Percentiles rank a stretch among this genome's conserved stretches.
These are phyloP conservation scores for Epizoanthus illoricatus DNA, from an alignment of 92 coral and sea anemone genomes.

Conservation along the genomic window DNA sequence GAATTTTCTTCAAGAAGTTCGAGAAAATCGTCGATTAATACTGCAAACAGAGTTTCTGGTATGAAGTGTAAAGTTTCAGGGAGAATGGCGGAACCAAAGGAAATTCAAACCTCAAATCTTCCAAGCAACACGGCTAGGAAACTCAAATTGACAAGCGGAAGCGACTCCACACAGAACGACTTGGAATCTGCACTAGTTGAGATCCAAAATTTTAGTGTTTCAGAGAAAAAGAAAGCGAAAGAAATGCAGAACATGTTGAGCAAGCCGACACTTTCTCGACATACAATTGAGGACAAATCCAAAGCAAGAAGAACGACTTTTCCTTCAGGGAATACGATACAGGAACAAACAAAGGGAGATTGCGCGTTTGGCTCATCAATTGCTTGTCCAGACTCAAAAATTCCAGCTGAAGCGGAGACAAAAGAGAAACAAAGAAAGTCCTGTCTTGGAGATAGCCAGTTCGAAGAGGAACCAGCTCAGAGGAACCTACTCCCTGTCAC, in stretches of 20 bases:
- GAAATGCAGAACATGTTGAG: background rate
- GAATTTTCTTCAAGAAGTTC: background rate
- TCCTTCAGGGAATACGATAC: too few species aligned
- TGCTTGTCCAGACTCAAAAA: too few species aligned
- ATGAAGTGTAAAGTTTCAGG: background rate
- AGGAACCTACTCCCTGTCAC: too few species aligned
- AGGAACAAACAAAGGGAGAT: too few species aligned
- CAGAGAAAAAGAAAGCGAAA: background rate
- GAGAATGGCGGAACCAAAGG: background rate
- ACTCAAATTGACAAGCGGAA: background rate
- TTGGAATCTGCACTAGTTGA: background rate
- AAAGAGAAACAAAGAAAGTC: constrained; percentile 36
- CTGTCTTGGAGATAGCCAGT: too few species aligned
- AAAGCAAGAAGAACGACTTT: too few species aligned
- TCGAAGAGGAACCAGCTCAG: too few species aligned
- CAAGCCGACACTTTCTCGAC: background rate
- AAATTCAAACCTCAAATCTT: background rate
- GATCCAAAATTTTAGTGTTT: background rate
- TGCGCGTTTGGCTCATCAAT: too few species aligned
- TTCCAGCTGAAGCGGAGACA: constrained; percentile 19
- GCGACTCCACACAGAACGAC: background rate
- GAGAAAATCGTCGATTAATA: background rate
- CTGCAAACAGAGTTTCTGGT: background rate
- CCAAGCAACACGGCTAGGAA: background rate
- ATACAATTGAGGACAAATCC: too few species aligned